phyloP scores from a whole-genome alignment of 2,888 invertebrate species.

The Lithophane semibrunnea region DNA sequence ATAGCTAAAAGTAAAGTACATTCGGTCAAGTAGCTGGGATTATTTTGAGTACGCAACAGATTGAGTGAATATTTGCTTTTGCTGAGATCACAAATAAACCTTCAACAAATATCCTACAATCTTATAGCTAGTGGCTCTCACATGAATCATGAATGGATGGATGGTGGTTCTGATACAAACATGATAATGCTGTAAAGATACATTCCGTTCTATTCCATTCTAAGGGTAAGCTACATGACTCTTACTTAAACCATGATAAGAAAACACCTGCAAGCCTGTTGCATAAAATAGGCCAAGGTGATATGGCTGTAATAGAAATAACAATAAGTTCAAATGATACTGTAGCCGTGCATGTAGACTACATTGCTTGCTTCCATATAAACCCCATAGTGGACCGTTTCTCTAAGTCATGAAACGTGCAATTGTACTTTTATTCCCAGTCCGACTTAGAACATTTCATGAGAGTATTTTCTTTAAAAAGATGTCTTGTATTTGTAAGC shows the following conservation, averaged over 20 bases:
- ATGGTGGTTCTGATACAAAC: neutral
- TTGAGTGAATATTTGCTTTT: neutral
- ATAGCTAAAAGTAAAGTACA: neutral
- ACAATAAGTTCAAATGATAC: conserved; percentile 31
- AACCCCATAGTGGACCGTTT: conserved; percentile 26
- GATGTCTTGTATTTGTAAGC: conserved; percentile 21
- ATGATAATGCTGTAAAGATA: neutral
- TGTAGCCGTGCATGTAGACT: neutral
- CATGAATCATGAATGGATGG: neutral
- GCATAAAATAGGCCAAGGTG: conserved; percentile 18
- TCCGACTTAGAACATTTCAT: conserved; percentile 26
- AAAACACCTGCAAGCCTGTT: neutral
- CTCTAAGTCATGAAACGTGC: conserved; percentile 19
- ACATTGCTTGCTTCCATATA: neutral
- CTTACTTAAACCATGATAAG: neutral
- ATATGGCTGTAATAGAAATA: conserved; percentile 10
- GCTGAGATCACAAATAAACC: neutral
- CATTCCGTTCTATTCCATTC: neutral
- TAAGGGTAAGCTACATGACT: neutral
- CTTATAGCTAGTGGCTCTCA: neutral
- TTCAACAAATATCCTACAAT: neutral
- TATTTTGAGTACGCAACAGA: neutral
- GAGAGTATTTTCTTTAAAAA: conserved; percentile 19
- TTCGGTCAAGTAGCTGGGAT: no score
- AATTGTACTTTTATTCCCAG: conserved; percentile 20